These are phyloP conservation scores for Malthinus flaveolus DNA, from an alignment of 2,888 invertebrate genomes.

Conservation along the genomic window DNA sequence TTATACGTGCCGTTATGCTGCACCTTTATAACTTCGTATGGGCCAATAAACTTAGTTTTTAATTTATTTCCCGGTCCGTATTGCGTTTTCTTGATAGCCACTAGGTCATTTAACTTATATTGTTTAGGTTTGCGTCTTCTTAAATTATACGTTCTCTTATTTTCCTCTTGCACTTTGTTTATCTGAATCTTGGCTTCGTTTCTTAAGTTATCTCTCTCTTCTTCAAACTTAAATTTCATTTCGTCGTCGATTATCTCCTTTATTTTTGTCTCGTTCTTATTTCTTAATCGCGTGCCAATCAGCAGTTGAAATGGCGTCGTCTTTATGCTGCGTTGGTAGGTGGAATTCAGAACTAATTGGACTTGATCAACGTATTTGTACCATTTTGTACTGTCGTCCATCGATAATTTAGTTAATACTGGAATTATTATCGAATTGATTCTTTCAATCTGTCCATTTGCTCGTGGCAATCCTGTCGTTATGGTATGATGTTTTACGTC, in stretches of 20 bases:
- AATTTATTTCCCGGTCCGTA: conserved; percentile 40
- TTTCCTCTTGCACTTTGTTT: conserved; percentile 35
- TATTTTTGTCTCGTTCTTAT: not conserved
- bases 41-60: conserved; percentile 44
- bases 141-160: conserved; percentile 33
- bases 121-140: conserved; percentile 31
- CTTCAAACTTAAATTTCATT: not conserved
- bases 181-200: conserved; percentile 21
- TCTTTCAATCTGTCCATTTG: conserved; percentile 7
- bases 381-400: too few species aligned
- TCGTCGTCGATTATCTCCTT: not conserved
- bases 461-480: conserved; percentile 17
- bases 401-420: too few species aligned
- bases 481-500: conserved; percentile 16
- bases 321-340: not conserved
- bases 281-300: not conserved
- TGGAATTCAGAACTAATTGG: not conserved
- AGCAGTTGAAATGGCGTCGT: not conserved
- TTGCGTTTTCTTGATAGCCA: conserved; percentile 36
- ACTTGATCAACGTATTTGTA: not conserved
- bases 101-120: conserved; percentile 36
- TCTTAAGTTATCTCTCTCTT: not conserved
- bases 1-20: conserved; percentile 43
- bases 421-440: too few species aligned
- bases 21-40: conserved; percentile 39